Conservation (phyloP, 2,113 vertebrate genomes). For the Nerophis ophidion region DNA sequence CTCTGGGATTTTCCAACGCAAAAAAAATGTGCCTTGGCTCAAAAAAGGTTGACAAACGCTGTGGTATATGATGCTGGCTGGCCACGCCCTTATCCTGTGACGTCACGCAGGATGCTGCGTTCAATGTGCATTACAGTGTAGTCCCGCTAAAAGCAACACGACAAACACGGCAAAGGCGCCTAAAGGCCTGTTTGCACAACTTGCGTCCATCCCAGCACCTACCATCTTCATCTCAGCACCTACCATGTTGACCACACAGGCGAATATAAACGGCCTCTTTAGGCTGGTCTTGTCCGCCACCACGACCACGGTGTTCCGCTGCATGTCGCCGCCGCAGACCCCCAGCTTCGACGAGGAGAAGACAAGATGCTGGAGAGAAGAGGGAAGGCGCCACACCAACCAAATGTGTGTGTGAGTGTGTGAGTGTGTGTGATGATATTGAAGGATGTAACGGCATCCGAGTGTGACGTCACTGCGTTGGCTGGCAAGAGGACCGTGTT, state of each 20-base stretch:
- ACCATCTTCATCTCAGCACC: constrained; percentile 47
- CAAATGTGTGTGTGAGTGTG: neutral
- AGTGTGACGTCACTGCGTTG: constrained; percentile 42
- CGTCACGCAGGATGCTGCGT: neutral
- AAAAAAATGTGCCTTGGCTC: no score
- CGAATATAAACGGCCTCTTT: constrained; percentile 64
- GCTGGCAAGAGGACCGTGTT: constrained; percentile 17
- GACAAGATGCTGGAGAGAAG: neutral
- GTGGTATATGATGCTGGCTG: no score
- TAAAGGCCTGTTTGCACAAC: constrained; percentile 15
- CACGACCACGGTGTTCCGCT: constrained; percentile 62
- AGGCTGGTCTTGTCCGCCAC: constrained; percentile 65
- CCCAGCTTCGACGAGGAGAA: constrained; percentile 6
- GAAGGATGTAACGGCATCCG: constrained; percentile 34
- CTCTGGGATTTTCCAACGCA: no score
- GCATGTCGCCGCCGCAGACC: constrained; percentile 44
- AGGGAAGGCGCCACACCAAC: neutral
- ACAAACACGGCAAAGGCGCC: neutral
- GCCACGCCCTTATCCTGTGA: neutral
- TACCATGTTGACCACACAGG: constrained; percentile 64
- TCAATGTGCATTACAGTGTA: neutral
- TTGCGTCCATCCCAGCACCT: constrained; percentile 19
- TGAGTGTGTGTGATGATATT: neutral
- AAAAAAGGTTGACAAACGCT: no score
- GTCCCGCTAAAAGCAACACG: neutral